Conservation (phyloP, 2,797 vertebrate species). For the Mormyrops attenuatus region DNA sequence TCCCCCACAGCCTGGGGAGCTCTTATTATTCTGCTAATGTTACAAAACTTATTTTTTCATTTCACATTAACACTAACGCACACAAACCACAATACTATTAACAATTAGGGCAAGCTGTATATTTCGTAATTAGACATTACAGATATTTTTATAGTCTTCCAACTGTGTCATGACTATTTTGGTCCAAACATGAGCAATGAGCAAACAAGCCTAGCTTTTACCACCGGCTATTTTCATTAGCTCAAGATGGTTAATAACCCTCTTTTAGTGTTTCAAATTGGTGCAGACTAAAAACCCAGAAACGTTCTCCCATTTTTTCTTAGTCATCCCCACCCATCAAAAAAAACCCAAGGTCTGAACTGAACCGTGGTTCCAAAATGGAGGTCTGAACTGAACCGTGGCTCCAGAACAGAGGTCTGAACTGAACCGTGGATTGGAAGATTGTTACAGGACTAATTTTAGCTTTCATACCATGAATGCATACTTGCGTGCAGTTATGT, state of each 20-base stretch:
- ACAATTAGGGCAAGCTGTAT: neutral
- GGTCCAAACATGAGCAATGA: neutral
- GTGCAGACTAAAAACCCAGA: neutral
- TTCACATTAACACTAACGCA: neutral
- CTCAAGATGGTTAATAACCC: neutral
- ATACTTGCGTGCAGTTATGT: neutral
- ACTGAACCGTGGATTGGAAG: neutral
- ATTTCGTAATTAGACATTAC: neutral
- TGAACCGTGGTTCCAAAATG: no score
- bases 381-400: neutral
- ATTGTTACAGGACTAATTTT: neutral
- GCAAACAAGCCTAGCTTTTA: neutral
- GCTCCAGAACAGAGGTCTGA: neutral
- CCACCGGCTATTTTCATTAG: neutral
- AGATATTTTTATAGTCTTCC: neutral
- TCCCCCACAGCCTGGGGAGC: neutral
- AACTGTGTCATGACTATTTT: neutral
- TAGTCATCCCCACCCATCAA: neutral
- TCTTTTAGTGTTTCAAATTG: no score
- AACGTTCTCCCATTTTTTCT: neutral
- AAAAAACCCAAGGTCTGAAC: neutral
- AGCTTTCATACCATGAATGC: neutral
- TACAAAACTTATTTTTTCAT: neutral
- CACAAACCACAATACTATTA: neutral
- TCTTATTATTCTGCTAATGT: neutral